Conservation (phyloP, 2,888 invertebrate species). For the Drosophila falleni region DNA sequence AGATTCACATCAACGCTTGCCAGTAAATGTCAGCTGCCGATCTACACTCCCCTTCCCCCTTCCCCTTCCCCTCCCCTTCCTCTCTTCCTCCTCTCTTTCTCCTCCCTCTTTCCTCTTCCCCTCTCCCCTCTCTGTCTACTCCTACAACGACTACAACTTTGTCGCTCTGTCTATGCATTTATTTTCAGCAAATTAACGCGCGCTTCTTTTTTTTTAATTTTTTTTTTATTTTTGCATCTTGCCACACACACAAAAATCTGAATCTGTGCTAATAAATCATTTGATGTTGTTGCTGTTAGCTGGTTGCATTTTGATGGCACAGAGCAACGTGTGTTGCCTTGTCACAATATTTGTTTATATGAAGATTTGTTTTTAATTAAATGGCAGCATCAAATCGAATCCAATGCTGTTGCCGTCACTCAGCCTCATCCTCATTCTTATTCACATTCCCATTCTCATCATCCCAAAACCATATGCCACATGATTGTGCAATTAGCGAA, state of each 20-base stretch:
- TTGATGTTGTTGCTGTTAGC: constrained; percentile 61
- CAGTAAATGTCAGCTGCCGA: constrained; percentile 77
- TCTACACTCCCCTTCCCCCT: constrained; percentile 21
- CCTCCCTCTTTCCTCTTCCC: background rate
- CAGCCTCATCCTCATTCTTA: constrained; percentile 40
- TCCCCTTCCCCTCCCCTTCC: background rate
- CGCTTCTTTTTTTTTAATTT: constrained; percentile 10
- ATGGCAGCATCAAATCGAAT: constrained; percentile 64
- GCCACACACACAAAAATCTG: constrained; percentile 49
- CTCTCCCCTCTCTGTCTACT: background rate
- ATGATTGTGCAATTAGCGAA: constrained; percentile 81
- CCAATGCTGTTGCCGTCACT: constrained; percentile 75
- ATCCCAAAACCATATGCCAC: constrained; percentile 27
- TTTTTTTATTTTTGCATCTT: constrained; percentile 18
- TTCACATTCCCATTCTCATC: background rate
- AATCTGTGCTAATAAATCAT: constrained; percentile 79
- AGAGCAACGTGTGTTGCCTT: constrained; percentile 37
- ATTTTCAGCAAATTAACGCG: constrained; percentile 81
- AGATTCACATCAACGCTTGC: constrained; percentile 73
- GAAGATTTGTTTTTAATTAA: constrained; percentile 75
- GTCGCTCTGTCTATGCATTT: constrained; percentile 61
- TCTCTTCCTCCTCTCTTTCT: background rate
- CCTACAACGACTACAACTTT: constrained; percentile 17
- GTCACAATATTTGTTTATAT: constrained; percentile 77
- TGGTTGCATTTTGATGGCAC: constrained; percentile 26